Evolutionary conservation across 1,140 invertebrate species (phyloP).

Genomic region (Drosophila eugracilis): DNA sequence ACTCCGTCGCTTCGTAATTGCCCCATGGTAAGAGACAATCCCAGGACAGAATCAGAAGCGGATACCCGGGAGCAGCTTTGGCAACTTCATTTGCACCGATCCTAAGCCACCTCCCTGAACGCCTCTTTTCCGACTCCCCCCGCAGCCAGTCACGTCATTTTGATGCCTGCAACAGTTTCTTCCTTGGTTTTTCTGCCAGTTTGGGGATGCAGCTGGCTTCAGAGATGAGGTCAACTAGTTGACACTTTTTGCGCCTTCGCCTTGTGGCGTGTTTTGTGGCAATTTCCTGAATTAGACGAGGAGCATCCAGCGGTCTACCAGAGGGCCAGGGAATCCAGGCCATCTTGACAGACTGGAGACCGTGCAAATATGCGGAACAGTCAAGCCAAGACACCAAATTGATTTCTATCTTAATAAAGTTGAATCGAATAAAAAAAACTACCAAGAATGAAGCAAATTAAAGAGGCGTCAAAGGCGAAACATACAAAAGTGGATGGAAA

Average conservation of each 20-base stretch:
- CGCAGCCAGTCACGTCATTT: conserved; percentile 40
- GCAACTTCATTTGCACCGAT: conserved; percentile 75
- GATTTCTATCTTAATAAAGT: conserved; percentile 75
- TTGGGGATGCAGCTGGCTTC: conserved; percentile 59
- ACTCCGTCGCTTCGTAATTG: conserved; percentile 62
- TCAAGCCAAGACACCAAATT: conserved; percentile 41
- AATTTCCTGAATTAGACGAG: conserved; percentile 70
- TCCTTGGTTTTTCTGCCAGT: conserved; percentile 30
- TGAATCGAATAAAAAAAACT: conserved; percentile 24
- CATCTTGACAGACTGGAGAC: conserved; percentile 40
- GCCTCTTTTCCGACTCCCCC: not conserved
- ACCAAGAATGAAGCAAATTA: conserved; percentile 17
- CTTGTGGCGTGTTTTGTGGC: conserved; percentile 55
- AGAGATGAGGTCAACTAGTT: conserved; percentile 75
- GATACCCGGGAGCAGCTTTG: conserved; percentile 62
- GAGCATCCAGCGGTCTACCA: conserved; percentile 8
- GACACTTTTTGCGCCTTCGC: conserved; percentile 64
- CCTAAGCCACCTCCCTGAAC: conserved; percentile 22
- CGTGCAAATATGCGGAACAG: conserved; percentile 61
- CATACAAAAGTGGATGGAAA: conserved; percentile 1
- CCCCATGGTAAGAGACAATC: conserved; percentile 50
- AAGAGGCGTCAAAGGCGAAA: conserved; percentile 10
- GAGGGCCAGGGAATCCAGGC: conserved; percentile 2
- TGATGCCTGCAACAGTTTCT: conserved; percentile 51
- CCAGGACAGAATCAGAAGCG: conserved; percentile 41